Percentiles rank a stretch among this genome's conserved stretches.
These are phyloP conservation scores for Patiria miniata DNA, from an alignment of 35 echinoderm and acorn worm species.

Conservation along the genomic window DNA sequence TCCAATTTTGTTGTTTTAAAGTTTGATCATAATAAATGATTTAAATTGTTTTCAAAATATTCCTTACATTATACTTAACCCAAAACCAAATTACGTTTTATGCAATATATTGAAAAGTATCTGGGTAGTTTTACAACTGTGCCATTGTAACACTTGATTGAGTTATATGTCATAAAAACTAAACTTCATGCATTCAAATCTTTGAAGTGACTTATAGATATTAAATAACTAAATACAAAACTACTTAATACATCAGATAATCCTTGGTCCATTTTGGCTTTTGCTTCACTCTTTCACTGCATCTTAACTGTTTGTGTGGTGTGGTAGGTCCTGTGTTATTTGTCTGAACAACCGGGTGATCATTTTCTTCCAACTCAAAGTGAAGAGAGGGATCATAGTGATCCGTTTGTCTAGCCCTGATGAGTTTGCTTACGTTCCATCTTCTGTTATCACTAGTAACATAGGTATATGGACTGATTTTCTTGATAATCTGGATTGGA, in stretches of 20 bases:
- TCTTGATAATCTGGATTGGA: constrained; percentile 16
- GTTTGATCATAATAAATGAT: too few relatives aligned
- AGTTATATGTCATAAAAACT: too few relatives aligned
- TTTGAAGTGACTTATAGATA: too few relatives aligned
- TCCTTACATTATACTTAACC: too few relatives aligned
- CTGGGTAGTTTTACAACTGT: too few relatives aligned
- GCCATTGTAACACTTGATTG: too few relatives aligned
- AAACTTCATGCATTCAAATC: too few relatives aligned
- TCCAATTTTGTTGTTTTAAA: too few relatives aligned
- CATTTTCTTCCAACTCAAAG: neutral
- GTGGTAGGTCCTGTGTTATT: neutral
- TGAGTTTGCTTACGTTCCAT: constrained; percentile 6
- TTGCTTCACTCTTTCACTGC: neutral
- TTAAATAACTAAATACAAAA: too few relatives aligned
- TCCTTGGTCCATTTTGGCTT: neutral
- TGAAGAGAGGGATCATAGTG: neutral
- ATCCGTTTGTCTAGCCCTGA: neutral
- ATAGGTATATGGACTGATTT: constrained; percentile 5
- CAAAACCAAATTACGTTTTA: too few relatives aligned
- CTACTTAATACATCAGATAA: constrained; percentile 9
- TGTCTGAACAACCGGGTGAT: neutral
- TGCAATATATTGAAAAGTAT: too few relatives aligned
- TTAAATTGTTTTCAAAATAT: too few relatives aligned
- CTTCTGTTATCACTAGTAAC: neutral
- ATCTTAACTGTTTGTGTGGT: neutral